Evolutionary conservation across 2,797 vertebrate genomes (phyloP).

Genomic region (Cyclopterus lumpus): DNA sequence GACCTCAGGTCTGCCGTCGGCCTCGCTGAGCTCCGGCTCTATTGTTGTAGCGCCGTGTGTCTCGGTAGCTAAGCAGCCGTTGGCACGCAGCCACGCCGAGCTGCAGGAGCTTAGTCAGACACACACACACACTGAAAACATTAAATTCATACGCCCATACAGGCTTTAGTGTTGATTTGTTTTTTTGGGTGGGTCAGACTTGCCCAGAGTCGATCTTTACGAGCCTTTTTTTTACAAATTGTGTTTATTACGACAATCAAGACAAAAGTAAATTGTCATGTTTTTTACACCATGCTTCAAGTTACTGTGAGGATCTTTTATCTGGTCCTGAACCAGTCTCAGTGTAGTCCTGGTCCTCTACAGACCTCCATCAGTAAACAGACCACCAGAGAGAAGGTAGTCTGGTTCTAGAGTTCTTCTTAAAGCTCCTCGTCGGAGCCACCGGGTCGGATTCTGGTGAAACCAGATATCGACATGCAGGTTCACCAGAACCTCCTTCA

Average conservation of each 20-base stretch:
- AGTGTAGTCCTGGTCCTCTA: neutral
- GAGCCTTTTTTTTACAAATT: neutral
- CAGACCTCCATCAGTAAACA: no score
- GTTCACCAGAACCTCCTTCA: no score
- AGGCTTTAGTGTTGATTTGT: neutral
- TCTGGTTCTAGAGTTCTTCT: no score
- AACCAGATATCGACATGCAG: no score
- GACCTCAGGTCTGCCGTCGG: constrained; percentile 53
- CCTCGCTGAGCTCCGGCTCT: constrained; percentile 36
- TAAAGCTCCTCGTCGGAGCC: no score
- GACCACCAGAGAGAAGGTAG: no score
- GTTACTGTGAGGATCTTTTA: neutral
- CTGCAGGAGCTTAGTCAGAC: constrained; percentile 55
- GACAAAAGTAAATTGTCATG: neutral
- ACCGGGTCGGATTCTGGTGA: no score
- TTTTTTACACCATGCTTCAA: neutral
- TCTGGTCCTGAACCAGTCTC: neutral
- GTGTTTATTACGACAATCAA: neutral
- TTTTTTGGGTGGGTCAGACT: no score
- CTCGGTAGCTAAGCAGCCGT: constrained; percentile 77
- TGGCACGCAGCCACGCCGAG: constrained; percentile 65
- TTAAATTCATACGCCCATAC: constrained; percentile 31
- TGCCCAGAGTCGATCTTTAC: neutral
- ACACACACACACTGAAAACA: constrained; percentile 26
- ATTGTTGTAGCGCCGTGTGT: constrained; percentile 77